phyloP scores from a whole-genome alignment of 2,113 vertebrate genomes.

The Takifugu flavidus region DNA sequence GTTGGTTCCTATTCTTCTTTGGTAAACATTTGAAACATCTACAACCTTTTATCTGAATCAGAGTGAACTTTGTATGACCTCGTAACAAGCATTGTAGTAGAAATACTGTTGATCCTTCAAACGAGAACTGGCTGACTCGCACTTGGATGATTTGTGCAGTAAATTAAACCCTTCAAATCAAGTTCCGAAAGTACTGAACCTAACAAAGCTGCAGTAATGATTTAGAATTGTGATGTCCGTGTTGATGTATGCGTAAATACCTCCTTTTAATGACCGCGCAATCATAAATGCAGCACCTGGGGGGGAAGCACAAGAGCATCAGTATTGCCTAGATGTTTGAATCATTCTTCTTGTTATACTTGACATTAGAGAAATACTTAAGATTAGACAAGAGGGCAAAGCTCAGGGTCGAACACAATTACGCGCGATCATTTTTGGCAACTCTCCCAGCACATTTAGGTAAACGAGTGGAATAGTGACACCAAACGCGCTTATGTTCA shows the following conservation, averaged over 20 bases:
- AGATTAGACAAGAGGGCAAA: not conserved
- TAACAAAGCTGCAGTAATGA: not conserved
- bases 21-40: too few relatives aligned
- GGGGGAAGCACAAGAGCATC: not conserved
- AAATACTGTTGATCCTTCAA: too few relatives aligned
- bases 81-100: too few relatives aligned
- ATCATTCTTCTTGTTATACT: not conserved
- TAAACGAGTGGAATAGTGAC: too few relatives aligned
- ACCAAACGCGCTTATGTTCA: too few relatives aligned
- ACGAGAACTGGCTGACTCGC: too few relatives aligned
- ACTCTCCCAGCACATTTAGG: too few relatives aligned
- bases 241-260: not conserved
- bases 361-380: not conserved
- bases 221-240: not conserved
- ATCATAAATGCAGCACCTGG: slow-evolving; percentile 14
- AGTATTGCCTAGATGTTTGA: not conserved
- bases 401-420: not conserved
- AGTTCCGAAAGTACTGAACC: not conserved
- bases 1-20: too few relatives aligned
- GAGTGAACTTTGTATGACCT: too few relatives aligned
- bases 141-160: too few relatives aligned
- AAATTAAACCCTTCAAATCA: not conserved
- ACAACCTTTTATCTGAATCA: too few relatives aligned
- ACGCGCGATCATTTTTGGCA: too few relatives aligned
- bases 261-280: not conserved